Evolutionary conservation across 2,888 invertebrate genomes (phyloP), one percentile per base, ranked within the genome.

Genomic region (Tetranychus truncatus): DNA sequence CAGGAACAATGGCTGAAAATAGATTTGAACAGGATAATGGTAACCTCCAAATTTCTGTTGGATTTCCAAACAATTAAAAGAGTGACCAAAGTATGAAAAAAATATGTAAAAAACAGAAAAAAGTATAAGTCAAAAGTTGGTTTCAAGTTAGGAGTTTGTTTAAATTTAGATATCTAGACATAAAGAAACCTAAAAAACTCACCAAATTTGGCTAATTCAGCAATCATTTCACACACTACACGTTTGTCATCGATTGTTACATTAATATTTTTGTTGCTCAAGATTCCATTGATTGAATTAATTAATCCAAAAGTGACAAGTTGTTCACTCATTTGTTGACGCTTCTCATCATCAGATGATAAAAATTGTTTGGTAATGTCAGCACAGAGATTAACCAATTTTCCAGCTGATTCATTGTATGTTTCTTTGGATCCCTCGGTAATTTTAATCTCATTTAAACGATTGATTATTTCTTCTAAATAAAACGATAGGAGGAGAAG

Each of bases 181-280:
- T 15, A 7, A 15, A 6, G 55, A 55, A 55, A 15, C 55, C 15
- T 55, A 21, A 74, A 67, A 15, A 66, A 55, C 6, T 76, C 78
- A 82, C 82, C 82, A 80, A 87, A 87, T 86, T 91, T 92, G 15
- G 89, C 89, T 46, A 91, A 85, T 84, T 92, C 92, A 0, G 92
- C 91, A 77, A 83, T 78, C 44, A 89, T 87, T 83, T 90, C 88
- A 24, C 69, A 69, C 15, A 69, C n/a, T 18, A 69, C n/a, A 21
- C 24, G 20, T 24, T 69, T 69, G n/a, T 24, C 69, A 69, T 69
- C 69, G n/a, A 21, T 8, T 9, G 69, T 69, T n/a, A 69, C 55
- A 15, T 9, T 55, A 15, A 55, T 55, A 55, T 55, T 55, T 55
- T 55, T 15, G 15, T 55, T 55, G 15, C 15, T 55, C 9, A 55